Evolutionary conservation across 2,113 vertebrate species (phyloP), one percentile per base, ranked within the genome.

Genomic region (Hydrolagus affinis): DNA sequence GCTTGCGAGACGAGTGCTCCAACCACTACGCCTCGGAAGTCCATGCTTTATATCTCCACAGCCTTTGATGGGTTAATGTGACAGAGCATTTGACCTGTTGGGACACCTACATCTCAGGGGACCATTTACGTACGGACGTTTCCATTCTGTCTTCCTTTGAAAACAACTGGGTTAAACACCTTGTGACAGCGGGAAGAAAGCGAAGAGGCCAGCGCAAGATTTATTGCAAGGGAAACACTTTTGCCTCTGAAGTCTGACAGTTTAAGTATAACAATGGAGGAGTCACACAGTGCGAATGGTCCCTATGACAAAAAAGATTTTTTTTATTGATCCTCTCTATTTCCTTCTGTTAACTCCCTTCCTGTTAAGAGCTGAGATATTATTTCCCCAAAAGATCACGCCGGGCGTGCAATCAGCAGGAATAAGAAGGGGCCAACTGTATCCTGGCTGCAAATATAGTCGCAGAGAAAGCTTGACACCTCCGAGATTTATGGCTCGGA

Each of bases 211-310:
- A 66, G 78, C 87, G 74, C 89, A 90, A 92, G 94, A 96, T 96
- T 96, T 95, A 96, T 94, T 86, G 90, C 88, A 85, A 90, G 95
- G 95, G 94, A 96, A 96, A 94, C 92, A 89, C 89, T 91, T 91
- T 91, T 90, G 89, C 90, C 90, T 87, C 74, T 66, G 87, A 57
- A 25, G 87, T 87, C 76, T 88, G 86, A 77, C 75, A 87, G 93
- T 93, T 92, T 87, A 91, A 87, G 91, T 88, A 89, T 91, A 94
- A 96, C 95, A 96, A 96, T 95, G 89, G 95, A 92, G 91, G 93
- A 95, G 94, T 44, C 44, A 90, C 93, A 92, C 90, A 70, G 90
- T 77, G 11, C 88, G 88, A 88, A 90, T 90, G 87, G 88, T 88
- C 87, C 88, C 87, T 85, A 70, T 88, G 86, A 87, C 88, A 87